phyloP scores from a whole-genome alignment of 2,113 vertebrate genomes.

The Nycticryphes semicollaris region DNA sequence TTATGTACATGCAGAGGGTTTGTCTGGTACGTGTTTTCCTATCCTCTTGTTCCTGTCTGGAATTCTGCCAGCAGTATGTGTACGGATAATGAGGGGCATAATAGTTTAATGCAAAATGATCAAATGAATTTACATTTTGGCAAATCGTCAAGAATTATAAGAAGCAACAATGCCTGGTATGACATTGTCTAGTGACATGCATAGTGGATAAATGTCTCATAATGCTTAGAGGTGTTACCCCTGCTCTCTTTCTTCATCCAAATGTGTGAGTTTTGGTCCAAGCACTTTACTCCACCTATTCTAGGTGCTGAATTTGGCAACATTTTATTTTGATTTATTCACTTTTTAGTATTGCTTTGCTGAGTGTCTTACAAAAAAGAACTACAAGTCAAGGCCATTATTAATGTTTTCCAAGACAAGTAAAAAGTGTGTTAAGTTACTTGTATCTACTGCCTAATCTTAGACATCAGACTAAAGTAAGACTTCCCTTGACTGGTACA shows the following conservation, averaged over 20 bases:
- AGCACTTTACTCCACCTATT: background rate
- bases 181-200: background rate
- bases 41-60: background rate
- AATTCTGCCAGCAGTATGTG: accelerated
- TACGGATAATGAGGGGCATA: background rate
- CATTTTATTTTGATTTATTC: background rate
- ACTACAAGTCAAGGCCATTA: background rate
- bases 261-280: background rate
- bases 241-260: background rate
- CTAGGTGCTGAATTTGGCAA: background rate
- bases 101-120: background rate
- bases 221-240: background rate
- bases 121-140: background rate
- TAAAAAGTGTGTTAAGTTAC: background rate
- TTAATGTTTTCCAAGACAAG: background rate
- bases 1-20: background rate
- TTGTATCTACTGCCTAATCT: background rate
- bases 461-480: background rate
- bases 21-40: accelerated
- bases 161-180: background rate
- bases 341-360: background rate
- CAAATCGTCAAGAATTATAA: background rate
- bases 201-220: background rate
- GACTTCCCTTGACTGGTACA: background rate
- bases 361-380: background rate